These are phyloP conservation scores for Gymnodraco acuticeps DNA, from an alignment of 2,797 vertebrate genomes.

Conservation along the genomic window DNA sequence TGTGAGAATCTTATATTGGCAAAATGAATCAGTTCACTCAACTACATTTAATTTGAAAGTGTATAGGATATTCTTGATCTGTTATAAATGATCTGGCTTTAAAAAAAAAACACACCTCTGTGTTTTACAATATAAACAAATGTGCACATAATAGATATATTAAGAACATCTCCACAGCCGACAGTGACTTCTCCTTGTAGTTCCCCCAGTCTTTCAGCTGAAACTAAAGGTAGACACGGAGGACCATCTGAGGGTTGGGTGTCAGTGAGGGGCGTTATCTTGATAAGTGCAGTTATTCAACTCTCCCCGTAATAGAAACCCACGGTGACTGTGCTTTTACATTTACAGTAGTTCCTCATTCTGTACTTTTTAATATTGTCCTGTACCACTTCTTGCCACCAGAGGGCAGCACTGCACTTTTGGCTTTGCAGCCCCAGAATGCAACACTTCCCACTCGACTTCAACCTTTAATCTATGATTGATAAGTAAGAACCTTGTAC, in stretches of 20 bases:
- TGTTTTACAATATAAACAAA: slow-evolving; percentile 14
- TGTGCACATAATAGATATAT: slow-evolving; percentile 4
- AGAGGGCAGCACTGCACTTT: slow-evolving; percentile 65
- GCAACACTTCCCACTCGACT: not conserved
- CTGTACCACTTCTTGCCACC: slow-evolving; percentile 31
- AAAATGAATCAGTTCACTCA: slow-evolving; percentile 64
- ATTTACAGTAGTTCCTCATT: not conserved
- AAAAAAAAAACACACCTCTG: slow-evolving; percentile 10
- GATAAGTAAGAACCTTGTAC: slow-evolving; percentile 39
- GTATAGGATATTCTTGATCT: slow-evolving; percentile 47
- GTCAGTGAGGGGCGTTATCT: not conserved
- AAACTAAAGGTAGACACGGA: not conserved
- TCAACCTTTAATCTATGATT: slow-evolving; percentile 27
- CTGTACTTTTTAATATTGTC: not conserved
- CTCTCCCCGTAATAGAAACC: not conserved
- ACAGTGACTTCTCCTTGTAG: not conserved
- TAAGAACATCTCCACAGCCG: not conserved
- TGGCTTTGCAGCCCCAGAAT: not conserved
- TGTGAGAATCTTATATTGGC: slow-evolving; percentile 58
- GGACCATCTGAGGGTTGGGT: not conserved
- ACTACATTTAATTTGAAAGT: slow-evolving; percentile 50
- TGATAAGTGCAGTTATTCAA: not conserved
- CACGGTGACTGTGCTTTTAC: not conserved
- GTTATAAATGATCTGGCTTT: slow-evolving; percentile 25
- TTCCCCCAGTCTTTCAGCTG: not conserved